A percentile compares a stretch with the other conserved stretches of the same genome.
These are phyloP conservation scores for Geococcyx californianus DNA, from an alignment of 2,113 vertebrate species.

Conservation along the genomic window DNA sequence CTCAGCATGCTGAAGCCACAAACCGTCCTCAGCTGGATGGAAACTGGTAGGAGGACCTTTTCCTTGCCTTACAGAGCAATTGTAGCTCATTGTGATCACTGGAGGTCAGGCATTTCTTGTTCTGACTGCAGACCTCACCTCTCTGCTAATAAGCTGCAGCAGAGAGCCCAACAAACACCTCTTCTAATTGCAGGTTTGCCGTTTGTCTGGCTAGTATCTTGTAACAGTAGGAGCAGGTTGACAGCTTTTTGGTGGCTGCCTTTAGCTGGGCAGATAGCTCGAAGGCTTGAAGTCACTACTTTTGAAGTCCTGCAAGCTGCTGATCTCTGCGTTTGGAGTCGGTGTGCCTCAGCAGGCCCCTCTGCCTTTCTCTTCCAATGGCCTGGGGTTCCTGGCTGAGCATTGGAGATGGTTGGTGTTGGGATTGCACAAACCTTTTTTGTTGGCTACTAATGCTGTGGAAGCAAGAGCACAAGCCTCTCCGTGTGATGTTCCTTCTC, in stretches of 20 bases:
- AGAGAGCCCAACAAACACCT: slow-evolving; percentile 22
- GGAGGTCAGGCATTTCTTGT: neutral
- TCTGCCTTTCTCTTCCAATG: neutral
- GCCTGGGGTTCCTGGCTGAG: neutral
- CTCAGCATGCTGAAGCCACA: neutral
- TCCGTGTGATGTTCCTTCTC: neutral
- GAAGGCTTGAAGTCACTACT: neutral
- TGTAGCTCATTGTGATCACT: neutral
- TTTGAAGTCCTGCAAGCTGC: slow-evolving; percentile 62
- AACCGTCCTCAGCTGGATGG: neutral
- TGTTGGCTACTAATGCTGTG: fast-evolving
- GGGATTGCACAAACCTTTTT: neutral
- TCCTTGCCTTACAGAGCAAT: neutral
- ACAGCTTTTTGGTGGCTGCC: neutral
- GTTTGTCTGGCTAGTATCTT: slow-evolving; percentile 27
- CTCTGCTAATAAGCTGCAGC: slow-evolving; percentile 19
- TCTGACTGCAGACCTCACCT: neutral
- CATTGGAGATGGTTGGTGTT: neutral
- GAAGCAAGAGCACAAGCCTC: neutral
- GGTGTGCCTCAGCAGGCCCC: neutral
- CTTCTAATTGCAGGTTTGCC: slow-evolving; percentile 35
- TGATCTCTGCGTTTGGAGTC: neutral
- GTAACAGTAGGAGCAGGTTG: slow-evolving; percentile 44
- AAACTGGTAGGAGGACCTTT: neutral
- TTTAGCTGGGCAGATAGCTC: neutral